These are phyloP conservation scores for Temnopleurus reevesii DNA, from an alignment of 53 echinoderm and acorn worm genomes.

Conservation along the genomic window DNA sequence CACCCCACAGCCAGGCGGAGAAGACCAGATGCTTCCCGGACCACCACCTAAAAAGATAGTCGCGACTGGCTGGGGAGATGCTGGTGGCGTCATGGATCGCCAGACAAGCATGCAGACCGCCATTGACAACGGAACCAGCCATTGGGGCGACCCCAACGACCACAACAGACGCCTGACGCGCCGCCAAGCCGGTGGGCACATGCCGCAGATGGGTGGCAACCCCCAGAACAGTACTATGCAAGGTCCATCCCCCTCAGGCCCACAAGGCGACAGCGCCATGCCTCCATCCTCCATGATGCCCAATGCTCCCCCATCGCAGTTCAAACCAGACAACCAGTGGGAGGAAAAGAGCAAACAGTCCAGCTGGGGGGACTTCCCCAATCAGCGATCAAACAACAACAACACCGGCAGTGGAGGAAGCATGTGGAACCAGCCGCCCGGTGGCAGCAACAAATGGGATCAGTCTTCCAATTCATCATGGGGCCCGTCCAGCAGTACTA, in stretches of 20 bases:
- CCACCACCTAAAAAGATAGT: conserved; percentile 75
- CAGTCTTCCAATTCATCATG: conserved; percentile 77
- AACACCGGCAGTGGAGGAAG: conserved; percentile 40
- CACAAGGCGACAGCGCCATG: conserved; percentile 73
- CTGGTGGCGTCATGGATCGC: conserved; percentile 45
- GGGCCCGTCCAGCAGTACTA: conserved; percentile 82
- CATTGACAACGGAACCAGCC: conserved; percentile 93
- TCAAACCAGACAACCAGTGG: conserved; percentile 65
- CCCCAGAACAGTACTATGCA: conserved; percentile 99
- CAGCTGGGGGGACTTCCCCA: conserved; percentile 64
- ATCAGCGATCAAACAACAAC: conserved; percentile 12
- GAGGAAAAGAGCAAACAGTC: conserved; percentile 47
- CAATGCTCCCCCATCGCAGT: conserved; percentile 64
- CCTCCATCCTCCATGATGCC: conserved; percentile 61
- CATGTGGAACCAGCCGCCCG: conserved; percentile 63
- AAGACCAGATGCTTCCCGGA: conserved; percentile 55
- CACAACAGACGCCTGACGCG: conserved; percentile 84
- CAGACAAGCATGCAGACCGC: conserved; percentile 30
- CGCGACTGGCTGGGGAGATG: conserved; percentile 92
- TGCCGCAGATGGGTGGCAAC: conserved; percentile 66
- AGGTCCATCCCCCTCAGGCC: conserved; percentile 77
- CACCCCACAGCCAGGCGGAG: conserved; percentile 62
- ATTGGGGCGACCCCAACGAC: conserved; percentile 92
- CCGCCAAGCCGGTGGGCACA: conserved; percentile 66
- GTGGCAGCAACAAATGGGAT: conserved; percentile 80